A percentile compares a stretch with the other conserved stretches of the same genome.
Evolutionary conservation across 2,113 vertebrate species (phyloP).

Genomic region (Nematolebias whitei): DNA sequence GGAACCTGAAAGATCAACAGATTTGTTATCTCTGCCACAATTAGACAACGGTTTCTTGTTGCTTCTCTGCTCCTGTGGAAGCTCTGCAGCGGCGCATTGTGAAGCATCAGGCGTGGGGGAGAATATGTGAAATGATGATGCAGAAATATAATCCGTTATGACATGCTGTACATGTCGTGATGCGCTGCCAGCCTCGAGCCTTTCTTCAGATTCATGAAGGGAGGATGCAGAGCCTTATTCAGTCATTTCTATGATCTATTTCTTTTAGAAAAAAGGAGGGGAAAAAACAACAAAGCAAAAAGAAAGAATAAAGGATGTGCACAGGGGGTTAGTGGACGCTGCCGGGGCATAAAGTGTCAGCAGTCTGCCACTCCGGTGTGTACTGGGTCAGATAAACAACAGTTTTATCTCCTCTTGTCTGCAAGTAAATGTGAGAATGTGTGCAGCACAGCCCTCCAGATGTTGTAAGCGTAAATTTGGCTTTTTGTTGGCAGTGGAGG

Average conservation of each 20-base stretch:
- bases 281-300: neutral
- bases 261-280: slow-evolving; percentile 18
- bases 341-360: slow-evolving; percentile 2
- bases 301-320: neutral
- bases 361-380: neutral
- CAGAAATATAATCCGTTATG: slow-evolving; percentile 41
- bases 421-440: slow-evolving; percentile 12
- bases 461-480: slow-evolving; percentile 34
- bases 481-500: slow-evolving; percentile 24
- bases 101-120: slow-evolving; percentile 7
- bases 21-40: slow-evolving; percentile 33
- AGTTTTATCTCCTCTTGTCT: slow-evolving; percentile 7
- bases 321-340: slow-evolving; percentile 13
- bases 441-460: slow-evolving; percentile 31
- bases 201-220: slow-evolving; percentile 27
- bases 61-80: neutral
- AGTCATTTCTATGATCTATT: slow-evolving; percentile 3
- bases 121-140: slow-evolving; percentile 30
- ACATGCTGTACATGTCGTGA: slow-evolving; percentile 33
- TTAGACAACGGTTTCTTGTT: slow-evolving; percentile 1
- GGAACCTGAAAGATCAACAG: slow-evolving; percentile 44
- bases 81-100: neutral
- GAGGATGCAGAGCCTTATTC: slow-evolving; percentile 24
- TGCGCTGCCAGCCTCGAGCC: slow-evolving; percentile 43
- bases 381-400: slow-evolving; percentile 12